Evolutionary conservation across 2,113 vertebrate species (phyloP).

Genomic region (Rallus limicola): DNA sequence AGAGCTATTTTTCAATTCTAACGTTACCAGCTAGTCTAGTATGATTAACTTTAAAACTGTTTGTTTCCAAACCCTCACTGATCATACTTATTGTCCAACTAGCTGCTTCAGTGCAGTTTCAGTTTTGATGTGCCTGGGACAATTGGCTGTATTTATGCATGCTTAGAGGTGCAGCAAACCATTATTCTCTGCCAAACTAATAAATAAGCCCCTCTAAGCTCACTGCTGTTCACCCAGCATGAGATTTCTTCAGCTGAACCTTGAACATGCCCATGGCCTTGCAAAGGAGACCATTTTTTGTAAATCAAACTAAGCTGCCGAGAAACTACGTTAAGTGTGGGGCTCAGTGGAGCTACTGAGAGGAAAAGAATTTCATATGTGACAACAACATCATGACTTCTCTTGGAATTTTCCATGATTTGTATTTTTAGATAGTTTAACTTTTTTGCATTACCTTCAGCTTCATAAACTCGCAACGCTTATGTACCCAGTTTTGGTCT

Average conservation of each 20-base stretch:
- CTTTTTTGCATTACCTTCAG: background rate
- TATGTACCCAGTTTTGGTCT: background rate
- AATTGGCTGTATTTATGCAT: background rate
- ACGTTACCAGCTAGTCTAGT: conserved; percentile 41
- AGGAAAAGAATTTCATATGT: background rate
- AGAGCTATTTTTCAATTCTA: conserved; percentile 53
- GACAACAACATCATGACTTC: background rate
- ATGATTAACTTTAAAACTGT: conserved; percentile 46
- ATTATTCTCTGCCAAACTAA: conserved; percentile 10
- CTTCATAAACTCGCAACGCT: background rate
- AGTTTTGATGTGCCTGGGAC: conserved; percentile 36
- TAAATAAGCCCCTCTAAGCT: background rate
- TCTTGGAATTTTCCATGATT: background rate
- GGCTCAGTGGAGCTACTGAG: background rate
- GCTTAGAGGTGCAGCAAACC: conserved; percentile 44
- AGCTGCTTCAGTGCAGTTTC: conserved; percentile 45
- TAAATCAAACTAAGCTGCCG: background rate
- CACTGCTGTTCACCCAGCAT: background rate
- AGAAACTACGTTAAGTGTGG: background rate
- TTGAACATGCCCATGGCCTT: background rate
- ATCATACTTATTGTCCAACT: conserved; percentile 55
- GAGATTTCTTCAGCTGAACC: conserved; percentile 17
- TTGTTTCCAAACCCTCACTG: conserved; percentile 56
- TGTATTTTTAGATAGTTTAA: background rate
- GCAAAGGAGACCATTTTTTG: background rate